A percentile compares a stretch with the other conserved stretches of the same genome.
These are phyloP conservation scores for Pelecanus crispus DNA, from an alignment of 2,113 vertebrate genomes.

Conservation along the genomic window DNA sequence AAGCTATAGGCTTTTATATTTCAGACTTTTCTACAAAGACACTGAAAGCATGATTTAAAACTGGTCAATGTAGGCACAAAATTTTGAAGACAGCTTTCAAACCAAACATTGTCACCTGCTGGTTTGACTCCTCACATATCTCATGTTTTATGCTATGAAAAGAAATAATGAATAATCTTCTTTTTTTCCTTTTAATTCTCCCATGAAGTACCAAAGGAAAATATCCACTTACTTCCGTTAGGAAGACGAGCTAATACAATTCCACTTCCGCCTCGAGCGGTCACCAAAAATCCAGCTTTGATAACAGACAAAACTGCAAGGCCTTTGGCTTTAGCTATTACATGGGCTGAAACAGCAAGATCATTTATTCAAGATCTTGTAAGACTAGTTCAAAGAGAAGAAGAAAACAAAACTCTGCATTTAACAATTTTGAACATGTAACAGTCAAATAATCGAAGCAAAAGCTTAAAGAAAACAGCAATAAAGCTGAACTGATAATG, in stretches of 20 bases:
- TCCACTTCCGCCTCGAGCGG: conserved; percentile 92
- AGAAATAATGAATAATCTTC: neutral
- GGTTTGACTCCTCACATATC: neutral
- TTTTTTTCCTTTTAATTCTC: neutral
- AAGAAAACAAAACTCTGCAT: neutral
- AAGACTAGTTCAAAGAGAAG: neutral
- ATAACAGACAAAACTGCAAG: conserved; percentile 92
- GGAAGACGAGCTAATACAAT: conserved; percentile 87
- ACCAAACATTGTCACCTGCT: neutral
- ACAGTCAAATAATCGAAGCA: neutral
- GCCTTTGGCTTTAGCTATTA: conserved; percentile 93
- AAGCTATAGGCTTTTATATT: neutral
- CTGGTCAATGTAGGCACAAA: neutral
- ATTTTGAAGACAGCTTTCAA: neutral
- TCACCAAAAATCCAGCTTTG: conserved; percentile 95
- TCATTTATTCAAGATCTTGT: neutral
- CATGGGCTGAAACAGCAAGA: conserved; percentile 77
- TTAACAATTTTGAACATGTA: neutral
- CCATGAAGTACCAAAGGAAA: neutral
- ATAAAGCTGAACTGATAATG: neutral
- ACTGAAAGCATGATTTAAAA: neutral
- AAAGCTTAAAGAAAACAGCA: neutral
- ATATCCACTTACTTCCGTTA: conserved; percentile 83
- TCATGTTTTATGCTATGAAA: neutral
- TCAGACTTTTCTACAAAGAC: neutral